Evolutionary conservation across 2,797 vertebrate genomes (phyloP), one percentile per base, ranked within the genome.

Genomic region (Fringilla coelebs): DNA sequence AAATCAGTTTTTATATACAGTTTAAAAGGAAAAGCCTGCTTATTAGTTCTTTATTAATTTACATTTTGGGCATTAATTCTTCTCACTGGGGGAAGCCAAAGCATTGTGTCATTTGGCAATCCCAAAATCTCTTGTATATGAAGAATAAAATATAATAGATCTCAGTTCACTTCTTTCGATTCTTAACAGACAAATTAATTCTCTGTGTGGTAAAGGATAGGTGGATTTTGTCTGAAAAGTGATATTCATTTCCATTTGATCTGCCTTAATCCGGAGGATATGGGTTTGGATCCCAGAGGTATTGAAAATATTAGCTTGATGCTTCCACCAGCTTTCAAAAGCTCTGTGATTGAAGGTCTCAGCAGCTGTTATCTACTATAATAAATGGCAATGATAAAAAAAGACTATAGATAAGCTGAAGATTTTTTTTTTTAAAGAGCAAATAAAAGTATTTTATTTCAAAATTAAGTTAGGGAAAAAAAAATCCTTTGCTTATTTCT

Each of bases 241-340:
- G 20, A 55, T 80, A 82, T 60, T 85, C 22, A 83, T 94, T 83
- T 95, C 73, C 51, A 94, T 68, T 91, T 94, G 77, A 96, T 97
- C 93, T 97, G 86, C 85, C 85, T 91, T 97, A 94, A 97, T 96
- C 91, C 88, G 75, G 88, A 92, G 89, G 88, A 60, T 94, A 73
- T 32, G 41, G 57, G 63, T 94, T 94, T 79, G 79, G 94, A 95
- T 96, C 89, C 77, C 90, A 86, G 78, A 94, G 95, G 57, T 57
- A 93, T 54, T 79, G 84, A 54, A 85, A 62, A 55, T 72, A 85
- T 85, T 91, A 55, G 45, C 68, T 83, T 94, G 84, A 72, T 96
- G n/a, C 43, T 89, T 76, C 90, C 34, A 89, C 88, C 79, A 86
- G 52, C 49, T 46, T 94, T 94, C 55, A 87, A 81, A 90, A 94